phyloP scores from a whole-genome alignment of 2,113 vertebrate species.

The Apeltes quadracus region DNA sequence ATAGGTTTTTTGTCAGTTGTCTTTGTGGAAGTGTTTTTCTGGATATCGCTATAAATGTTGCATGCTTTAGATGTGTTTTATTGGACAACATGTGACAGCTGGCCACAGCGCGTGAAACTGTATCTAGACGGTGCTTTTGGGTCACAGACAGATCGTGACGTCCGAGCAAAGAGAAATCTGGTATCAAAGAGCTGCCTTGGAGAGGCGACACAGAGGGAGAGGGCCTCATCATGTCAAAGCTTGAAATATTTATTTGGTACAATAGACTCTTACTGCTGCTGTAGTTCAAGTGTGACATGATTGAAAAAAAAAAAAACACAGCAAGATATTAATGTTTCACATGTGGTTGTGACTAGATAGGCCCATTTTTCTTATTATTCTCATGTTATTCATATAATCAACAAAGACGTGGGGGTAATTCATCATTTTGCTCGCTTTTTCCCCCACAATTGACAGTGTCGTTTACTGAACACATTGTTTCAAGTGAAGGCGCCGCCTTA shows the following conservation, averaged over 20 bases:
- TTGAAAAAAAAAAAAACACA: slow-evolving; percentile 56
- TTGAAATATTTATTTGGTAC: slow-evolving; percentile 73
- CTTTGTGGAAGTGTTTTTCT: slow-evolving; percentile 36
- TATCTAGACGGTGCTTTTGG: slow-evolving; percentile 50
- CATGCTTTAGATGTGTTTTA: slow-evolving; percentile 66
- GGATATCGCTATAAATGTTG: slow-evolving; percentile 63
- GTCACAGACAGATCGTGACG: slow-evolving; percentile 54
- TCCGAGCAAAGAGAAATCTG: slow-evolving; percentile 52
- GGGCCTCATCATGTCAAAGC: slow-evolving; percentile 59
- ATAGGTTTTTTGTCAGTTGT: slow-evolving; percentile 33
- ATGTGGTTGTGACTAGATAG: slow-evolving; percentile 25
- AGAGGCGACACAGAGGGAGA: slow-evolving; percentile 54
- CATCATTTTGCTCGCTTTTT: slow-evolving; percentile 54
- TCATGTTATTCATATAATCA: slow-evolving; percentile 45
- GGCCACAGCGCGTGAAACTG: slow-evolving; percentile 47
- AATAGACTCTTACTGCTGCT: slow-evolving; percentile 61
- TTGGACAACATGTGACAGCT: slow-evolving; percentile 64
- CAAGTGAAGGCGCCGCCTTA: slow-evolving; percentile 55
- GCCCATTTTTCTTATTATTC: slow-evolving; percentile 10
- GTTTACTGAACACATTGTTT: slow-evolving; percentile 66
- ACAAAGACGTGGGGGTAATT: slow-evolving; percentile 47
- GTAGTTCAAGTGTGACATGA: slow-evolving; percentile 57
- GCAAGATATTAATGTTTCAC: slow-evolving; percentile 57
- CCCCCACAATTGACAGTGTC: slow-evolving; percentile 24
- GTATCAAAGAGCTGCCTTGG: slow-evolving; percentile 57